Evolutionary conservation across 2,888 invertebrate genomes (phyloP), one percentile per base, ranked within the genome.

Genomic region (Phlogophora meticulosa): DNA sequence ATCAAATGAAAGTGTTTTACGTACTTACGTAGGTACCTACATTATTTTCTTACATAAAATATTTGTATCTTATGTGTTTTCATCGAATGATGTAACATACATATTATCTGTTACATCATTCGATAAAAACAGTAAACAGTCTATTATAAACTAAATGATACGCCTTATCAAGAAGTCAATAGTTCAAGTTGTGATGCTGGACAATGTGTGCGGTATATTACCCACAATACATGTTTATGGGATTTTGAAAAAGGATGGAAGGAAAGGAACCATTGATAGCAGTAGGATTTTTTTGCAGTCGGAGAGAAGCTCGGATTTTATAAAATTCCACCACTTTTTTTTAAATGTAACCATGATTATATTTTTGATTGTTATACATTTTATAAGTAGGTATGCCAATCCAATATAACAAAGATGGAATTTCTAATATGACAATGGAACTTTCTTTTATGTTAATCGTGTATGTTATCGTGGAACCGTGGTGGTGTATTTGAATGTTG

Each of bases 41-140:
- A 28, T 28, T 15, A 45, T 28, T 32, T 56, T 46, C 34, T 64
- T 59, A 63, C 36, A 34, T 46, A 20, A 51, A 59, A 42, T 10
- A 60, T 20, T 24, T 48, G 15, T 51, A 40, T 51, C 24, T 59
- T n/a, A 32, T 55, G 60, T 34, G n/a, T 60, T 58, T 62, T 70
- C 65, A 78, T 51, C n/a, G n/a, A n/a, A n/a, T n/a, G n/a, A n/a
- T n/a, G n/a, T n/a, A n/a, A n/a, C n/a, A n/a, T n/a, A n/a, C n/a
- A n/a, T n/a, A n/a, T 51, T 49, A 40, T 68, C 51, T 60, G 61
- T 90, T 89, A 83, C 89, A 87, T 89, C 89, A 89, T 76, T 63
- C 72, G 34, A 71, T 70, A 55, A 67, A 70, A 67, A 70, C 78
- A 78, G 82, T 86, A 81, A 85, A 87, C 84, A 82, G 57, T 72